phyloP scores from a whole-genome alignment of 2,888 invertebrate genomes.

The Epinotia ramella region DNA sequence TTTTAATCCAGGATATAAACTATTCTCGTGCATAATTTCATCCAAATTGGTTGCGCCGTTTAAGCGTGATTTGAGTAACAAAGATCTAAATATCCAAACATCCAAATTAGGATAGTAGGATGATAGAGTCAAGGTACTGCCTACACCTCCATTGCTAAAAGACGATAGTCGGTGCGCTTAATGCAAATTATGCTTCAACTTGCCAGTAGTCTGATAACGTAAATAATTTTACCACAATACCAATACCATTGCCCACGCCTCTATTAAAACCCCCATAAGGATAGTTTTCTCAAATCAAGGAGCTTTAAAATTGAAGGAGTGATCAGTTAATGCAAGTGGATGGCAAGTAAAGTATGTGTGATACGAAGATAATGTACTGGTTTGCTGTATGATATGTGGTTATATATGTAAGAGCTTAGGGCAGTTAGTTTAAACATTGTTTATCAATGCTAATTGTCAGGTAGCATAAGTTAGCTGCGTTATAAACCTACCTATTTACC shows the following conservation, averaged over 20 bases:
- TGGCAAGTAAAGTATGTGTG: conserved; percentile 34
- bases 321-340: conserved; percentile 19
- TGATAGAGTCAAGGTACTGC: conserved; percentile 13
- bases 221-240: conserved; percentile 17
- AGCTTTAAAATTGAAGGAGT: background rate
- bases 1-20: too few relatives aligned
- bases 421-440: conserved; percentile 19
- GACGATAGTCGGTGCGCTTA: conserved; percentile 21
- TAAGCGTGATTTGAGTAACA: too few relatives aligned
- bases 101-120: too few relatives aligned
- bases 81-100: too few relatives aligned
- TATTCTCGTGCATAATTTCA: too few relatives aligned
- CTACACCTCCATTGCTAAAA: background rate
- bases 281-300: background rate
- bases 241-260: background rate
- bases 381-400: conserved; percentile 23
- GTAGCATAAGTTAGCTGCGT: background rate
- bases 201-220: conserved; percentile 28
- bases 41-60: too few relatives aligned
- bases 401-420: conserved; percentile 2
- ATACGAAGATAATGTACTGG: conserved; percentile 32
- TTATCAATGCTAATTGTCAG: conserved; percentile 23
- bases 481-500: too few relatives aligned
- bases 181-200: conserved; percentile 38
- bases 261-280: background rate